These are phyloP conservation scores for Lasioglossum leucozonium DNA, from an alignment of 2,888 invertebrate species.

Conservation along the genomic window DNA sequence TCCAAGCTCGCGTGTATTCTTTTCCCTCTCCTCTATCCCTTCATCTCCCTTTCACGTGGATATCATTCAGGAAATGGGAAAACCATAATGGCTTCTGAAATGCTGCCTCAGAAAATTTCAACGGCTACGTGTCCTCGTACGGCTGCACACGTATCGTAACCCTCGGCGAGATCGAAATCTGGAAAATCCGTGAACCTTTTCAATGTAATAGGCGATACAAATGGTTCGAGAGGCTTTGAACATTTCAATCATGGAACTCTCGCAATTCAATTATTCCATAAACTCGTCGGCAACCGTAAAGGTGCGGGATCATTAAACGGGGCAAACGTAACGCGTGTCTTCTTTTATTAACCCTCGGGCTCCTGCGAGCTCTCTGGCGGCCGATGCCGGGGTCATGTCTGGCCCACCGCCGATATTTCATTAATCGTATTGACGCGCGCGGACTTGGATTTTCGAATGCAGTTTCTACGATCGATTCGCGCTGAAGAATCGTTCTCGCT, in stretches of 20 bases:
- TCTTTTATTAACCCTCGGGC: background rate
- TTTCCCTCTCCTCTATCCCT: conserved; percentile 1
- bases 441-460: conserved; percentile 35
- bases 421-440: background rate
- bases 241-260: background rate
- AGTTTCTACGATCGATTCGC: conserved; percentile 44
- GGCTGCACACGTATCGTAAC: background rate
- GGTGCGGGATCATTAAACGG: background rate
- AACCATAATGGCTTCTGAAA: conserved; percentile 63
- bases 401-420: too few relatives aligned
- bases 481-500: conserved; percentile 32
- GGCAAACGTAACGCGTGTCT: background rate
- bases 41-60: conserved; percentile 41
- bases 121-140: conserved; percentile 27
- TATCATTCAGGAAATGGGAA: conserved; percentile 64
- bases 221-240: background rate
- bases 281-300: background rate
- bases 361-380: too few relatives aligned
- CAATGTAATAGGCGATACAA: background rate
- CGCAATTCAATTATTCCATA: background rate
- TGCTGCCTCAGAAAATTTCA: conserved; percentile 58
- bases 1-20: conserved; percentile 14
- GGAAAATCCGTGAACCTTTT: background rate
- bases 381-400: too few relatives aligned
- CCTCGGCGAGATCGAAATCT: background rate